Conservation (phyloP, 2,888 invertebrate genomes). For the Ormyrus labotus region DNA sequence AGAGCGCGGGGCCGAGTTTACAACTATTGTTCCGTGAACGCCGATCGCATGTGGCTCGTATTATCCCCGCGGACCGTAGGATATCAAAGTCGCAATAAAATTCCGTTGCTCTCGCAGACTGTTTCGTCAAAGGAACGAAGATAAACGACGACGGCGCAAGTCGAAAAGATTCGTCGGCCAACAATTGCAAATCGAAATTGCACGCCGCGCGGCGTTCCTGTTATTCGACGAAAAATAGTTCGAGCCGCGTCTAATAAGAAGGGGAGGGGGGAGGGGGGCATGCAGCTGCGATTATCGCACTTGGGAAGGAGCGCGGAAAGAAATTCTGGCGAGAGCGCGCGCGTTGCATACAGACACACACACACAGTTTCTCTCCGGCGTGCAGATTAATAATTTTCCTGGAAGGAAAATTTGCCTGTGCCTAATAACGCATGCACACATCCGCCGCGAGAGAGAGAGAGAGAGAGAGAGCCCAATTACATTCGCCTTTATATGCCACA, state of each 20-base stretch:
- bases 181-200: too few species aligned
- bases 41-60: slow-evolving; percentile 56
- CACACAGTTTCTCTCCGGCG: not conserved
- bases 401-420: slow-evolving; percentile 21
- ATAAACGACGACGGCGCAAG: too few species aligned
- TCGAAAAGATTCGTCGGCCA: too few species aligned
- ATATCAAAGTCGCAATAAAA: too few species aligned
- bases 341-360: not conserved
- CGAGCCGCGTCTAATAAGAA: not conserved
- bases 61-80: too few species aligned
- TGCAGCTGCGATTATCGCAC: not conserved
- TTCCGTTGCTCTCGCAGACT: too few species aligned
- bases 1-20: slow-evolving; percentile 22
- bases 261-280: not conserved
- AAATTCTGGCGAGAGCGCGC: not conserved
- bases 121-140: too few species aligned
- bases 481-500: slow-evolving; percentile 13
- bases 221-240: too few species aligned
- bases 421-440: slow-evolving; percentile 8
- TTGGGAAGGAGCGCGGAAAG: not conserved
- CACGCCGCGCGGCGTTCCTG: too few species aligned
- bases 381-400: slow-evolving; percentile 44
- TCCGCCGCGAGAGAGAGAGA: not conserved
- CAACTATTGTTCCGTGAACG: slow-evolving; percentile 58
- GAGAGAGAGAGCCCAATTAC: slow-evolving; percentile 15